Evolutionary conservation across 2,113 vertebrate species (phyloP).

Genomic region (Tympanuchus pallidicinctus): DNA sequence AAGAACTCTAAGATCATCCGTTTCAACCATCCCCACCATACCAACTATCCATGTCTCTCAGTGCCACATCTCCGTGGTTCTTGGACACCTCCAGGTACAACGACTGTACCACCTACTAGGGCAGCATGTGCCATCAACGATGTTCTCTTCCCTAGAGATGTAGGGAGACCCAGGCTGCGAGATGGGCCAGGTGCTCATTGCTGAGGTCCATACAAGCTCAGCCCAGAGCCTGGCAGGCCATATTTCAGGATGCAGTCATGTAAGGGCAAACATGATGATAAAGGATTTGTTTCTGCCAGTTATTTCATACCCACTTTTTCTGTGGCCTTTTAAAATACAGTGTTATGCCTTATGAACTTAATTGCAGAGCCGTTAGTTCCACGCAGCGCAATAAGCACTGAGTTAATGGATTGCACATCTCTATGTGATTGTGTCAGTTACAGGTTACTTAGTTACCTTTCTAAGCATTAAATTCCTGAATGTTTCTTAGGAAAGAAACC

Average conservation of each 20-base stretch:
- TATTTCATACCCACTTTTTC: neutral
- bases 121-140: too few relatives aligned
- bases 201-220: neutral
- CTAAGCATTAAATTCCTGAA: neutral
- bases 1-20: too few relatives aligned
- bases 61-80: too few relatives aligned
- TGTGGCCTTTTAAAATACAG: neutral
- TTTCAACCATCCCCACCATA: too few relatives aligned
- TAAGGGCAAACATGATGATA: neutral
- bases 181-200: neutral
- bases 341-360: constrained; percentile 6
- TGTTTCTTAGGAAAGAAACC: neutral
- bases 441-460: neutral
- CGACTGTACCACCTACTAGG: too few relatives aligned
- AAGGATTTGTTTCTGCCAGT: neutral
- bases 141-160: neutral
- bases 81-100: too few relatives aligned
- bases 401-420: neutral
- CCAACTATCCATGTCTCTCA: too few relatives aligned
- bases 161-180: neutral
- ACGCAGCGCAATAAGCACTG: neutral
- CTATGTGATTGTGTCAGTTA: neutral
- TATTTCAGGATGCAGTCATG: neutral
- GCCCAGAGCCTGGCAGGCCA: neutral
- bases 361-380: constrained; percentile 32